Evolutionary conservation across 2,888 invertebrate species (phyloP), one percentile per base, ranked within the genome.

Genomic region (Lepeophtheirus nordmannii): DNA sequence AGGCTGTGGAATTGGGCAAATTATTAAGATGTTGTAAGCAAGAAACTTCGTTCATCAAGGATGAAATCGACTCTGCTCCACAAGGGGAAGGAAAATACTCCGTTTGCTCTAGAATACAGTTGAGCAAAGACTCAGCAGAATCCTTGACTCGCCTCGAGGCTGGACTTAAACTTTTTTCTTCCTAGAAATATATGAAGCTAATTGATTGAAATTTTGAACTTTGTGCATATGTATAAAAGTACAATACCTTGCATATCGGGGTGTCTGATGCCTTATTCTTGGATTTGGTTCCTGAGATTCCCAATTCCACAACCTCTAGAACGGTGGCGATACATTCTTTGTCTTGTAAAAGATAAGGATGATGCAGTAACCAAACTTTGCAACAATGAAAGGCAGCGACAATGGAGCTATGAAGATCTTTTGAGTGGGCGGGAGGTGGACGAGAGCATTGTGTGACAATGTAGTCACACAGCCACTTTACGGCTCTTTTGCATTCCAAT

Each of bases 401-500:
- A 69, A 91, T 90, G 61, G 91, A 88, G 23, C 93, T 93, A 78
- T 96, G 94, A 70, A 91, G 80, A 79, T 91, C 91, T 75, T 91
- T 88, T 62, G 90, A 91, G 78, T 93, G 92, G 58, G 86, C 89
- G 67, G 85, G 93, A 66, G 90, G 96, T 66, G 92, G 96, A 70
- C 92, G 84, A 72, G 88, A 88, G 79, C 94, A 93, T 75, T 94
- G 94, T 75, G 88, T 87, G 66, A 89, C 85, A 72, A 98, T 94
- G 78, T 96, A 97, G 79, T 97, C 93, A 78, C 97, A 98, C 67
- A 98, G 83, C 89, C 94, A 96, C 73, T 93, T 93, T 23, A 97
- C 93, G 14, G 90, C 89, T 73, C 90, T 81, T 78, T 88, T 87
- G 74, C 90, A 89, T 76, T 91, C 90, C 72, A 88, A 78, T 65